Evolutionary conservation across 2,797 vertebrate genomes (phyloP), one percentile per base, ranked within the genome.

Genomic region (Crocodylus rhombifer): DNA sequence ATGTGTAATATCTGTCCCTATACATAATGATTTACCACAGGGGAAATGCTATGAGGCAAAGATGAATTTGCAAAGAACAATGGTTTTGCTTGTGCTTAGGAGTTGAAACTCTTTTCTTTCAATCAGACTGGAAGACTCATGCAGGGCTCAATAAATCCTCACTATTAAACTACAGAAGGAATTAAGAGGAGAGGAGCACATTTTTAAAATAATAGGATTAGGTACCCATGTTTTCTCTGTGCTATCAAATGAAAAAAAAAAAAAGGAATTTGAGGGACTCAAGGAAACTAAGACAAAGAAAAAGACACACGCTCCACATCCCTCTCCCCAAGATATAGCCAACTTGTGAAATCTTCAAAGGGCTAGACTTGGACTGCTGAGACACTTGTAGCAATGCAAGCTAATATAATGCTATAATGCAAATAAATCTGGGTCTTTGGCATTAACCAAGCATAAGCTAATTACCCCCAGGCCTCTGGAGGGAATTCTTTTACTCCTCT

Each of bases 1-100:
- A 51, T 51, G 42, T 51, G 42, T 51, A 51, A 51, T 51, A 10
- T 51, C 42, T 51, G 42, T 69, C 80, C 83, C 77, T 64, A 2
- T 16, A 36, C 64, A 0, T 5, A 82, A 69, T 0, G 1, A 23
- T 55, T 56, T 18, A 2, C 2, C 0, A 0, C 26, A 33, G 14
- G 5, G 79, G 69, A 71, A 1, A 28, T 0, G 42, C 74, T 51
- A 2, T 13, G 33, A 8, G 61, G 63, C 80, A 33, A 73, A 82
- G 58, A 71, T 14, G 28, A 64, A 64, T 63, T 77, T 80, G 81
- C 75, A 74, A 77, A 51, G 74, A 33, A 51, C 82, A 4, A 1
- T 2, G 71, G 77, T 63, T 58, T 85, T 78, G 84, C 65, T 77
- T 25, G 25, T 2, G 13, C 67, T 71, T 28, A 28, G 0, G 0